Evolutionary conservation across 1,140 invertebrate genomes (phyloP), one percentile per base, ranked within the genome.

Genomic region (Zaprionus africanus): DNA sequence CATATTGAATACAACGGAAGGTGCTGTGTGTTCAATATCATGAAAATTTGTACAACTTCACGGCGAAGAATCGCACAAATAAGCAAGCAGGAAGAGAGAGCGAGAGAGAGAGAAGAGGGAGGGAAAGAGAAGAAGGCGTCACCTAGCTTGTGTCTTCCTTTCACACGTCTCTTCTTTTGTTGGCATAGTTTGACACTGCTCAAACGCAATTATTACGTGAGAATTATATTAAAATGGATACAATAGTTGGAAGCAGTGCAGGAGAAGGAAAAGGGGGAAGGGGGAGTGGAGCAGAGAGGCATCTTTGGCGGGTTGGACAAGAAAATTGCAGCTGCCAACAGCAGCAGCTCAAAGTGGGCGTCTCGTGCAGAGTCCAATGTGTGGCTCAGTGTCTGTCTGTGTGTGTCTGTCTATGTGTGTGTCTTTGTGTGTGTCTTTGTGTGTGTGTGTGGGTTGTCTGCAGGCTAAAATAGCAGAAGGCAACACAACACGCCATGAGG

Each of bases 211-310:
- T 90, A 90, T 90, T 83, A 90, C 86, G 86, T 90, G 86, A 81
- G 86, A 90, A 90, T 90, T 86, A 82, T 90, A 90, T 90, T 90
- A 90, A 85, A 90, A 80, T 90, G 74, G 74, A 90, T 86, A 90
- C 86, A 90, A 90, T 90, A 64, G 74, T 56, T 64, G 46, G 65
- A 53, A 75, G 7, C 22, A 4, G 28, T 17, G 24, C n/a, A 22
- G 41, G 28, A 13, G 26, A 24, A 19, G 22, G 5, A 9, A 0
- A 1, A 24, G 65, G 1, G 11, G 7, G 2, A 22, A 1, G 22
- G 22, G 22, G 22, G 22, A 22, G 13, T 5, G 12, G 26, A 0
- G 9, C 26, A 26, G 28, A 9, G 28, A 15, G 0, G 17, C 17
- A 9, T 13, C 0, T 5, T 43, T 43, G 41, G 41, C 41, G n/a